These are phyloP conservation scores for Lordiphosa mommai DNA, from an alignment of 1,140 invertebrate species.

Conservation along the genomic window DNA sequence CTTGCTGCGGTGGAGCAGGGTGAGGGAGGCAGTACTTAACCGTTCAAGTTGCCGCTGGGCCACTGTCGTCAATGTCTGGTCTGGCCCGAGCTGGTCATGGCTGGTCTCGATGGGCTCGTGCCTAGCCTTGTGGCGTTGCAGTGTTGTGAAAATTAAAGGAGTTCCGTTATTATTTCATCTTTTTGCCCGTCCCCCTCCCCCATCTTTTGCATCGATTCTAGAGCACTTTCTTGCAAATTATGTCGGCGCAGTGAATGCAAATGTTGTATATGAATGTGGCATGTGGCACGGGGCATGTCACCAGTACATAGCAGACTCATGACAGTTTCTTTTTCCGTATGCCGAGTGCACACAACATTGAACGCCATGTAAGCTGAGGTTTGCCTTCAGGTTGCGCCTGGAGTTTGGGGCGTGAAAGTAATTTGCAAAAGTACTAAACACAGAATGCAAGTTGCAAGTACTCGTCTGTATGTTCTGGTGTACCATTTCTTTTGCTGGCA, in stretches of 20 bases:
- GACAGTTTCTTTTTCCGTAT: slow-evolving; percentile 45
- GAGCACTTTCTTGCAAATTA: slow-evolving; percentile 73
- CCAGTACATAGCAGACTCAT: slow-evolving; percentile 70
- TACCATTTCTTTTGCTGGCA: slow-evolving; percentile 51
- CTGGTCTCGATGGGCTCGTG: slow-evolving; percentile 8
- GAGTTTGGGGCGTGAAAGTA: slow-evolving; percentile 56
- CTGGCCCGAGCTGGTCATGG: slow-evolving; percentile 10
- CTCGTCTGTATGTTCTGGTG: slow-evolving; percentile 12
- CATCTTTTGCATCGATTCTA: slow-evolving; percentile 36
- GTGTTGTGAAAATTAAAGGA: slow-evolving; percentile 75
- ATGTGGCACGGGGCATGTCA: slow-evolving; percentile 64
- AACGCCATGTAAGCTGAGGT: slow-evolving; percentile 27
- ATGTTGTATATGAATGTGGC: slow-evolving; percentile 70
- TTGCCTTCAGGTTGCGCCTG: slow-evolving; percentile 1
- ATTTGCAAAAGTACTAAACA: slow-evolving; percentile 64
- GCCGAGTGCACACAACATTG: slow-evolving; percentile 16
- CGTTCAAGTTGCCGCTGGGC: slow-evolving; percentile 71
- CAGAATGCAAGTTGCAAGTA: slow-evolving; percentile 16
- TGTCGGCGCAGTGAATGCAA: slow-evolving; percentile 70
- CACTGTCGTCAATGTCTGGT: slow-evolving; percentile 68
- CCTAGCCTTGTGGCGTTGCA: slow-evolving; percentile 25
- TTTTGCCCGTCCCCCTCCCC: slow-evolving; percentile 29
- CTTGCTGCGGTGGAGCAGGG: slow-evolving; percentile 30
- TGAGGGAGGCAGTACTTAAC: slow-evolving; percentile 55
- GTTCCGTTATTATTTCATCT: slow-evolving; percentile 75